Percentiles rank a stretch among this genome's conserved stretches.
Evolutionary conservation across 2,113 vertebrate genomes (phyloP).

Genomic region (Vulpes vulpes): DNA sequence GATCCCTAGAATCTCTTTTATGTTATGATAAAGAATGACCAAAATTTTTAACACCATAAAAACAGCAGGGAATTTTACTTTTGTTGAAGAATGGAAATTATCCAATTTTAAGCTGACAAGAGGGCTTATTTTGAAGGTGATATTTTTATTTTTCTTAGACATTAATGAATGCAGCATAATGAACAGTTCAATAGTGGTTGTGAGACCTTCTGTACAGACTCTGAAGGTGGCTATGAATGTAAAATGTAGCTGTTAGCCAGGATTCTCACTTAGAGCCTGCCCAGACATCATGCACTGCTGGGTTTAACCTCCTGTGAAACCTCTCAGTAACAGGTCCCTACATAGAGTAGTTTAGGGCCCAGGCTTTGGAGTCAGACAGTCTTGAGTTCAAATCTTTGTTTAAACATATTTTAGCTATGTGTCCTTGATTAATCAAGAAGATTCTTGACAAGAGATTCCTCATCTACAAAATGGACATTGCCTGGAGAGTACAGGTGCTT

Average conservation of each 20-base stretch:
- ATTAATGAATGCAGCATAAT: constrained; percentile 95
- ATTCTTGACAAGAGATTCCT: background rate
- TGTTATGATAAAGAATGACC: constrained; percentile 30
- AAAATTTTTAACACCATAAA: constrained; percentile 47
- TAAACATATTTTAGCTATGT: background rate
- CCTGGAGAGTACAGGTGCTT: constrained; percentile 94
- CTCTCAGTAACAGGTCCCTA: background rate
- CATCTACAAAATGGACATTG: background rate
- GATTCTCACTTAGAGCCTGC: constrained; percentile 94
- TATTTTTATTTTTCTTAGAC: constrained; percentile 87
- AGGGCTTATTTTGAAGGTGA: background rate
- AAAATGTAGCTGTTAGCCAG: constrained; percentile 95
- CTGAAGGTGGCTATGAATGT: constrained; percentile 96
- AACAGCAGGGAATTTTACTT: constrained; percentile 45
- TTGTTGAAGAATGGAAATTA: constrained; percentile 36
- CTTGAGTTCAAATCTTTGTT: constrained; percentile 1
- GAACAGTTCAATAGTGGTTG: constrained; percentile 91
- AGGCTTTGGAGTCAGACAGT: background rate
- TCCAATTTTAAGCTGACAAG: constrained; percentile 41
- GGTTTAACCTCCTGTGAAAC: background rate
- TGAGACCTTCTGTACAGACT: constrained; percentile 96
- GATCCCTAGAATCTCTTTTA: constrained; percentile 48
- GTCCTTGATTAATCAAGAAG: background rate
- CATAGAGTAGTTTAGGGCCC: background rate
- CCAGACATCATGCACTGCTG: constrained; percentile 93